A percentile compares a stretch with the other conserved stretches of the same genome.
Evolutionary conservation across 1,140 invertebrate genomes (phyloP).

Genomic region (Eupristina koningsbergeri): DNA sequence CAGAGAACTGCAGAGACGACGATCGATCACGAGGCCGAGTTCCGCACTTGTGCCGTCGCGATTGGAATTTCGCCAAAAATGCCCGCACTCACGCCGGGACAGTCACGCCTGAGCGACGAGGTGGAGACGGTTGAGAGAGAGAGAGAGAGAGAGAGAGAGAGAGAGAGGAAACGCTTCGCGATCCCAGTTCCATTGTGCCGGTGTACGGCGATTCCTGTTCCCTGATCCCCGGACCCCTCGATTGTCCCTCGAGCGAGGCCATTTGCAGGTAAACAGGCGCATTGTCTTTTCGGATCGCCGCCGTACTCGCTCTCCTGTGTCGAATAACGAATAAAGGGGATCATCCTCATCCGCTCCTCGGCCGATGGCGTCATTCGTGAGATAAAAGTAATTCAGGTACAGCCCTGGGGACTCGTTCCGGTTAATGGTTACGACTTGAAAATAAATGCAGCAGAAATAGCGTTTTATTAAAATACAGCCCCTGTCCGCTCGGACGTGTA

Average conservation of each 20-base stretch:
- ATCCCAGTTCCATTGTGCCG: not conserved
- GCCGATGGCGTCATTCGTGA: not conserved
- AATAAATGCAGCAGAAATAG: not conserved
- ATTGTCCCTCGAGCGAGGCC: not conserved
- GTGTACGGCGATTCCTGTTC: too few species aligned
- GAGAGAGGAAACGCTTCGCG: not conserved
- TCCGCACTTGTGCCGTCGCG: not conserved
- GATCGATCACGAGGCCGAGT: constrained; percentile 37
- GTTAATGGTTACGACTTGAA: not conserved
- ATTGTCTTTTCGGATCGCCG: too few species aligned
- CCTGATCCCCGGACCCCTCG: too few species aligned
- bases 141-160: too few species aligned
- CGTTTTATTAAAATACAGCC: constrained; percentile 1
- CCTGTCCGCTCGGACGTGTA: not conserved
- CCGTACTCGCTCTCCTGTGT: too few species aligned
- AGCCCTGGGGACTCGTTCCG: not conserved
- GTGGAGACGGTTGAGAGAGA: not conserved
- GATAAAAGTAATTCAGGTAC: not conserved
- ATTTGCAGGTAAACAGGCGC: too few species aligned
- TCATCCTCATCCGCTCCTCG: not conserved
- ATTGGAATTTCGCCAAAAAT: constrained; percentile 39
- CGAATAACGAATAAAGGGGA: not conserved
- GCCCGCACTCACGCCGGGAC: not conserved
- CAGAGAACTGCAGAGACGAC: not conserved
- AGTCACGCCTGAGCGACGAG: not conserved